Base-by-base conservation (phyloP, 1,140 invertebrate species). In the Pachypeltis micranthus region DNA sequence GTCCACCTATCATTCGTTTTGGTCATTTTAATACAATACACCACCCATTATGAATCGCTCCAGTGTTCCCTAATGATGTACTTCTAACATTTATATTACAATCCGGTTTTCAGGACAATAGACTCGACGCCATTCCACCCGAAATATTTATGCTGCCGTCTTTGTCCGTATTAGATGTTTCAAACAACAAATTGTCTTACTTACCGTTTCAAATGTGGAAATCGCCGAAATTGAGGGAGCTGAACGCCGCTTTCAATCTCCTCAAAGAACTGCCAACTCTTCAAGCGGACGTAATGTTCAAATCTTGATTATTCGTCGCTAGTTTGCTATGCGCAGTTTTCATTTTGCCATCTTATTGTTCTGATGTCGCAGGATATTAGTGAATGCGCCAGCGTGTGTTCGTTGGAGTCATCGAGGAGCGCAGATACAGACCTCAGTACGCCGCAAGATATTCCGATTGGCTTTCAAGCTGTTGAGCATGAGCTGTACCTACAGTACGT, bases 181-280 rank as follows among this genome's bases (percentile, higher is more conserved):
- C 93, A 0, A 92, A 96, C 71, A 99, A 99, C 74, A 92, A 93
- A 72, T 75, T 99, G n/a, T 86, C 88, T 47, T 77, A 80, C 59
- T 72, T 98, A 31, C 93, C 95, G 0, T 82, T 85, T 55, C 85
- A 86, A 63, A 78, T 98, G 73, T 99, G 96, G 96, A 76, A 81
- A n/a, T 83, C 91, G 0, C 90, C 91, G 0, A 87, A 87, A 65
- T 75, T 98, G 25, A 83, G 90, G 63, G 94, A 97, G 73, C 73
- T 98, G 12, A 97, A 96, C 74, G 84, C 87, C 0, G 87, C 93
- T 0, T 85, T 95, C 65, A 99, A 98, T 79, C 77, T 92, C n/a
- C 73, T 97, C 1, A 81, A 82, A 44, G 85, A 89, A 66, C 76
- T 98, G 28, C 93, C 93, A 0, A 78, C 77, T 29, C 71, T 77